Conservation (phyloP, 2,113 vertebrate genomes). For the Menura novaehollandiae region DNA sequence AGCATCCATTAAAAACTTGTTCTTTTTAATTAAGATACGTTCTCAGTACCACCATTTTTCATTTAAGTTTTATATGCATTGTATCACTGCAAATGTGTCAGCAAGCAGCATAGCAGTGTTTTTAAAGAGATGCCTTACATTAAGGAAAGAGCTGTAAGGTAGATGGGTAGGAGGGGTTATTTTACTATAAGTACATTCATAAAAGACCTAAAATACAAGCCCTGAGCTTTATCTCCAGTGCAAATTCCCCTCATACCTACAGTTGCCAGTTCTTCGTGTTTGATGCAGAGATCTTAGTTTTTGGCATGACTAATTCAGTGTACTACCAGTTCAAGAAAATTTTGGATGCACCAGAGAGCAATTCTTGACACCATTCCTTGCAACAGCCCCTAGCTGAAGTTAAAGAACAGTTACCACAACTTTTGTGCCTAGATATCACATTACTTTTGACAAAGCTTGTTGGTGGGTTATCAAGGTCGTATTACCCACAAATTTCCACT, state of each 20-base stretch:
- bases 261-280: neutral
- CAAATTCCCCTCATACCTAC: neutral
- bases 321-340: neutral
- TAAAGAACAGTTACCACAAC: neutral
- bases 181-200: neutral
- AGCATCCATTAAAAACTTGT: neutral
- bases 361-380: neutral
- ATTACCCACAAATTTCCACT: neutral
- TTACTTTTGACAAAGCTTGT: neutral
- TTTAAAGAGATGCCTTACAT: neutral
- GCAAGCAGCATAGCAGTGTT: neutral
- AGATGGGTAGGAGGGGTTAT: neutral
- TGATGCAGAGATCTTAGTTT: neutral
- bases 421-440: neutral
- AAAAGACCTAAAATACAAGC: neutral
- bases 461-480: neutral
- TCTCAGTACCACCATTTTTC: neutral
- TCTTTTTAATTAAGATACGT: rapidly evolving
- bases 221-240: neutral
- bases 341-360: neutral
- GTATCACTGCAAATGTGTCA: neutral
- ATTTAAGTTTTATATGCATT: neutral
- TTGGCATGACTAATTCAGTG: neutral
- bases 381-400: neutral
- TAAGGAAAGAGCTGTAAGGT: neutral